Base-by-base conservation (phyloP, 2,113 vertebrate species). In the Planiliza haematocheilus region DNA sequence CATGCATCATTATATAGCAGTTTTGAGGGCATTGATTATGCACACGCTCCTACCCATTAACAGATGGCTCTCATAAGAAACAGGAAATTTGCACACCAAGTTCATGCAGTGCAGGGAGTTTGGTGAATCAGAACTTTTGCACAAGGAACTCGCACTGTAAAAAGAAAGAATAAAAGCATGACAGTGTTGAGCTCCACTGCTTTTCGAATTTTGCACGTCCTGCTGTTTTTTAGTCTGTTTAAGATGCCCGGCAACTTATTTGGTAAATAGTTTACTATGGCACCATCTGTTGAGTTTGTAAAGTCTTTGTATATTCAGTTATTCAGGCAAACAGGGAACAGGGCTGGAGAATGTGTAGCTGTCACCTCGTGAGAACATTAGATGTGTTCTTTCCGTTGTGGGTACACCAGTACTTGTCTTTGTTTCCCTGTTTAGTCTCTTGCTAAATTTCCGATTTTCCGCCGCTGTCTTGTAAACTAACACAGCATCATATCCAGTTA, bases 381-480 rank as follows among this genome's bases (percentile, higher is more conserved):
- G 14, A 24, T 50, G 49, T 43, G 7, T 38, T 62, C 21, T 74
- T 38, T 37, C 10, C 4, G 1, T 12, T 21, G 39, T 11, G 7
- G 11, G 7, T n/a, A 14, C 10, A 0, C 17, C 57, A 48, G 9
- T 57, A 14, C 36, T 30, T 46, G 13, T 51, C 21, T 75, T 14
- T 13, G 13, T 50, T 62, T 64, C 10, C 53, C 48, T 58, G 18
- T 52, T 10, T 34, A 37, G 24, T 65, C 17, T 74, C 57, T 68
- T 5, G 10, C 64, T 24, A 65, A 53, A 57, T 53, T 68, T 76
- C 30, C 0, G n/a, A 38, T 83, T 83, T 82, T 79, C 61, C 17
- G 2, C 67, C 0, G 9, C 50, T 66, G 64, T 84, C 77, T 36
- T 64, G 48, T 69, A 39, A 66, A 64, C 59, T 74, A 63, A 64